Evolutionary conservation across 2,888 invertebrate species (phyloP), one percentile per base, ranked within the genome.

Genomic region (Habroteleia sp.): DNA sequence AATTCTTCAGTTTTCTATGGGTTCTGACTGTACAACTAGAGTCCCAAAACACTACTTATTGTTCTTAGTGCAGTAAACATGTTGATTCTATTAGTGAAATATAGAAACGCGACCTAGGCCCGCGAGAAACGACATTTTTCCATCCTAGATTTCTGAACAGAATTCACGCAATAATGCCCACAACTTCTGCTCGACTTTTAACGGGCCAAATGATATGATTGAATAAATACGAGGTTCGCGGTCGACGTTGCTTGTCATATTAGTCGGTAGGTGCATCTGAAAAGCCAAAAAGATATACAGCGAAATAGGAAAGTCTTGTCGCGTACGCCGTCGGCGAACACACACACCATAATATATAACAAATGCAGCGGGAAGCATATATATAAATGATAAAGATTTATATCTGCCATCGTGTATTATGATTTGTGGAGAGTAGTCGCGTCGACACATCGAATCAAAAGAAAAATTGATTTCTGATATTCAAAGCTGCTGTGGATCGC

Each of bases 381-480:
- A 58, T 44, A 52, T 44, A 60, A 68, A 50, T 74, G 63, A 68
- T 74, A 58, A 68, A 60, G 60, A 74, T 74, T 62, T 66, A 66
- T 66, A 41, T 35, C 42, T 56, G 68, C 23, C 58, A 50, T n/a
- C 20, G 14, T 23, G 56, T 37, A 62, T 74, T 62, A 62, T 74
- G 74, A 68, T 68, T 68, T 62, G 66, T 66, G n/a, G n/a, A 27
- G 54, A 46, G 29, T 23, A 35, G 39, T 50, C 29, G 74, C 48
- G 60, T 71, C 54, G 62, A 23, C 68, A 46, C 50, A 68, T 68
- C 7, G 37, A 48, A 44, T 68, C 39, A 60, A 60, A 44, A 63
- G 71, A 60, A 78, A 76, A 79, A 74, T 68, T 74, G 74, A 69
- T 69, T 63, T 69, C 58, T 69, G 63, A 69, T 62, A 35, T 48